A percentile compares a stretch with the other conserved stretches of the same genome.
Conservation (phyloP, 2,797 vertebrate genomes). For the Centropyge bicolor region DNA sequence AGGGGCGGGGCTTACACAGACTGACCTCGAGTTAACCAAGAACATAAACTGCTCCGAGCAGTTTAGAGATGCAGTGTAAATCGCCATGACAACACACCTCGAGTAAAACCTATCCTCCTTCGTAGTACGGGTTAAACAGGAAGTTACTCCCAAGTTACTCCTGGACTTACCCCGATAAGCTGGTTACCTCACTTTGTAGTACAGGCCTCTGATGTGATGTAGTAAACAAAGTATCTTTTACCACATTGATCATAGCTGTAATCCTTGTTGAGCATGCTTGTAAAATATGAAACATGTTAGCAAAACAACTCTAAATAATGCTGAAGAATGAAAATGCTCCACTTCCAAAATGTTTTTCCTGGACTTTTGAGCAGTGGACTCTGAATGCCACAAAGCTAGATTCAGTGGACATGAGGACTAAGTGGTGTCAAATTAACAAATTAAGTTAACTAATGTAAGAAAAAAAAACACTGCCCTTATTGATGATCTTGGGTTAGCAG, state of each 20-base stretch:
- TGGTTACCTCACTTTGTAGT: no score
- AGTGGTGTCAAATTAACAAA: no score
- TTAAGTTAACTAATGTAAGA: not conserved
- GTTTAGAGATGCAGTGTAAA: no score
- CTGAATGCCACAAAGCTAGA: not conserved
- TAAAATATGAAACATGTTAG: not conserved
- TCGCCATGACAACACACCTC: no score
- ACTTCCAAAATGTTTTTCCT: not conserved
- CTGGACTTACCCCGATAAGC: no score
- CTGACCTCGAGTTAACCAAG: no score
- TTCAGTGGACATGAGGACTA: not conserved
- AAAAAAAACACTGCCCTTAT: not conserved
- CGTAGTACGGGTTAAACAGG: no score
- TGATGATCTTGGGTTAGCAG: not conserved
- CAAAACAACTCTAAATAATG: not conserved
- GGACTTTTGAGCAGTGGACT: not conserved
- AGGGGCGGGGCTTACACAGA: no score
- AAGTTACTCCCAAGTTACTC: no score
- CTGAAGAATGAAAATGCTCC: not conserved
- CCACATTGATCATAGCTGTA: not conserved
- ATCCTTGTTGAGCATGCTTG: not conserved
- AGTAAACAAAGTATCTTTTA: not conserved
- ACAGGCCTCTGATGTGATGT: no score
- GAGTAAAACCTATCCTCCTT: no score
- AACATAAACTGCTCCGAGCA: no score